Percentiles rank a stretch among this genome's conserved stretches.
Conservation (phyloP, 2,888 invertebrate genomes). For the Amorpha juglandis region DNA sequence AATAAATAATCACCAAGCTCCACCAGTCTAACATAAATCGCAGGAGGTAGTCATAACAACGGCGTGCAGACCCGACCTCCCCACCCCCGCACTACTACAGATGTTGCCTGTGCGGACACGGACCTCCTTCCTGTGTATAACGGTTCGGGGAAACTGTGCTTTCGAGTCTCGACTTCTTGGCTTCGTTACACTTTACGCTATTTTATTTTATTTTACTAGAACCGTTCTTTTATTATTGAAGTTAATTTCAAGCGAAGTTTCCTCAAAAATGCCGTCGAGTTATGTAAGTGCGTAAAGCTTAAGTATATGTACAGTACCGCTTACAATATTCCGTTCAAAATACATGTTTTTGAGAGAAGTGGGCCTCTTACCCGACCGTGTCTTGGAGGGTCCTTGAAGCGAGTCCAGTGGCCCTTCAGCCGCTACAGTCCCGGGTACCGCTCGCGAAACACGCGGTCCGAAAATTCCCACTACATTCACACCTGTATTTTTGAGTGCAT, state of each 20-base stretch:
- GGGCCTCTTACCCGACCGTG: constrained; percentile 15
- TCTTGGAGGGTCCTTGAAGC: not conserved
- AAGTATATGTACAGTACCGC: constrained; percentile 2
- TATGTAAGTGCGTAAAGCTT: not conserved
- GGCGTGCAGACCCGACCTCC: constrained; percentile 50
- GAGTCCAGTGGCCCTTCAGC: constrained; percentile 3
- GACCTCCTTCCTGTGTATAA: constrained; percentile 56
- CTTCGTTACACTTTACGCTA: constrained; percentile 40
- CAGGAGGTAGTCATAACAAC: constrained; percentile 69
- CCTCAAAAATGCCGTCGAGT: not conserved
- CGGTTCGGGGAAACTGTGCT: constrained; percentile 55
- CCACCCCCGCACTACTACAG: constrained; percentile 57
- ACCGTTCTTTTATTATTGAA: not conserved
- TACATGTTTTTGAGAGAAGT: constrained; percentile 26
- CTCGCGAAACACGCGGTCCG: not conserved
- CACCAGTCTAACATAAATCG: constrained; percentile 71
- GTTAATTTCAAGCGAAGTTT: too few relatives aligned
- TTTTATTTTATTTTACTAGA: constrained; percentile 30
- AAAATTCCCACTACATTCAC: not conserved
- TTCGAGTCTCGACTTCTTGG: constrained; percentile 51
- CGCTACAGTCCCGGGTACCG: not conserved
- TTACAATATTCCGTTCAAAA: constrained; percentile 28
- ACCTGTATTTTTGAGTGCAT: not conserved
- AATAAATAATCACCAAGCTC: constrained; percentile 45
- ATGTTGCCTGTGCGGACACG: constrained; percentile 35